Conservation (phyloP, 2,797 vertebrate genomes). For the Spinibarbus caldwelli region DNA sequence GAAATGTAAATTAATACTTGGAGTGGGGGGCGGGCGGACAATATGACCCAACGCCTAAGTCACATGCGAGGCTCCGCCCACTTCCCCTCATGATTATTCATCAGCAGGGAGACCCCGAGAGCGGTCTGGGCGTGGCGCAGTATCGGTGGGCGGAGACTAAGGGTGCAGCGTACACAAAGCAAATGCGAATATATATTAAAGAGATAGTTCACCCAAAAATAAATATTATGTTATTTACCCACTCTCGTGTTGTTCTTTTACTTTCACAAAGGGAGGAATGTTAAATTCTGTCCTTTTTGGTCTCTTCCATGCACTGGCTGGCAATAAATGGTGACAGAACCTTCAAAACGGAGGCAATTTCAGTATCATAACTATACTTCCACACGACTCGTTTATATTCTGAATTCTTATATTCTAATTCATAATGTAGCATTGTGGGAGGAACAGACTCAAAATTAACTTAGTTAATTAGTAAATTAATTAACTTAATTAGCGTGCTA, state of each 20-base stretch:
- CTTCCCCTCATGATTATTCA: constrained; percentile 54
- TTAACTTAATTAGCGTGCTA: too few species aligned
- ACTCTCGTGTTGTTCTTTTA: neutral
- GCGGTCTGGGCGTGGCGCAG: constrained; percentile 62
- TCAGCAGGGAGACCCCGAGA: constrained; percentile 48
- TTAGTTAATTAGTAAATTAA: too few species aligned
- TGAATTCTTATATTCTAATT: neutral
- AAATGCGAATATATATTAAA: neutral
- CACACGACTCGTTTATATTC: neutral
- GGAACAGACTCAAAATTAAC: neutral
- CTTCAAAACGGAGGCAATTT: neutral
- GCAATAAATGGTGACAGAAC: neutral
- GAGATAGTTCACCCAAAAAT: neutral
- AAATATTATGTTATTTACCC: neutral
- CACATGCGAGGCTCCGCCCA: constrained; percentile 58
- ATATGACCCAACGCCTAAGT: constrained; percentile 57
- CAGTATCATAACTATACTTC: neutral
- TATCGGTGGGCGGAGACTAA: constrained; percentile 35
- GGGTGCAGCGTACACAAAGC: constrained; percentile 22
- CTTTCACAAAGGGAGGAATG: neutral
- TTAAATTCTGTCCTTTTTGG: neutral
- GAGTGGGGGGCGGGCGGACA: constrained; percentile 68
- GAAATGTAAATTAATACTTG: constrained; percentile 78
- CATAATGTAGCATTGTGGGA: neutral
- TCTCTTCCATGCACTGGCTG: neutral